A percentile compares a stretch with the other conserved stretches of the same genome.
Conservation (phyloP, 2,113 vertebrate species). For the Maylandia zebra region DNA sequence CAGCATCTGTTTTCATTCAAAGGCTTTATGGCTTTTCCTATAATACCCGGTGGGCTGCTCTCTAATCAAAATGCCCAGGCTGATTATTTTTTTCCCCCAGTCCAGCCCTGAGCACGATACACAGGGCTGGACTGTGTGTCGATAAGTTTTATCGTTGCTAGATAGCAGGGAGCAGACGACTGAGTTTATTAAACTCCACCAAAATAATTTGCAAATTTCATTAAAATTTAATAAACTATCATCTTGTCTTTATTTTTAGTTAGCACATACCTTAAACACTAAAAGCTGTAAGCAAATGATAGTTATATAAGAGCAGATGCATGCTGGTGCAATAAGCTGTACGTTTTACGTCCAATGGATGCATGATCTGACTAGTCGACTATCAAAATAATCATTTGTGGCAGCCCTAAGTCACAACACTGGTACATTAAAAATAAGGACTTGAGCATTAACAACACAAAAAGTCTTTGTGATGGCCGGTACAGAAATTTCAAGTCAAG, state of each 20-base stretch:
- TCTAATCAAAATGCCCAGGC: too few relatives aligned
- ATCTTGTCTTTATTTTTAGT: neutral
- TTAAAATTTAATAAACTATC: neutral
- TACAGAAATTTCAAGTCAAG: neutral
- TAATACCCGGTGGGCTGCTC: too few relatives aligned
- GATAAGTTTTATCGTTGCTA: neutral
- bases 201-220: neutral
- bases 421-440: neutral
- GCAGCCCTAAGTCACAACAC: neutral
- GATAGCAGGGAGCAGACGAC: neutral
- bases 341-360: rapidly evolving
- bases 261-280: neutral
- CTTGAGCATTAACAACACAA: neutral
- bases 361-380: neutral
- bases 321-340: neutral
- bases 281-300: neutral
- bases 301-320: neutral
- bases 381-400: neutral
- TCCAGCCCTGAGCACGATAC: too few relatives aligned
- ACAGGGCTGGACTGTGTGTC: too few relatives aligned
- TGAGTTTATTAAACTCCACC: neutral
- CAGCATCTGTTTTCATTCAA: too few relatives aligned
- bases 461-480: neutral
- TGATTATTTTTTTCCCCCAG: too few relatives aligned
- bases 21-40: too few relatives aligned